Evolutionary conservation across 2,888 invertebrate genomes (phyloP).

Genomic region (Cenopis cana): DNA sequence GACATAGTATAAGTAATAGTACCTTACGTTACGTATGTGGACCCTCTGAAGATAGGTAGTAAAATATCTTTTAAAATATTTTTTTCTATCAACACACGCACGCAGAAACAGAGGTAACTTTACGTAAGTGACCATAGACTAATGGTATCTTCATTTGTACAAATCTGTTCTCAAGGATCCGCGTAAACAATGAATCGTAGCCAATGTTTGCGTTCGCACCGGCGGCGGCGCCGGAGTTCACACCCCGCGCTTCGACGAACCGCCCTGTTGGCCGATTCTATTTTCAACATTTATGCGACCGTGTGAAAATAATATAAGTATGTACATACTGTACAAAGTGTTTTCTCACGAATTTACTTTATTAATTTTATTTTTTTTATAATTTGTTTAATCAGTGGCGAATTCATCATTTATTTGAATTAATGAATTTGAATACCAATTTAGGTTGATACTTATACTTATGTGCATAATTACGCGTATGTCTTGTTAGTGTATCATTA

Average conservation of each 20-base stretch:
- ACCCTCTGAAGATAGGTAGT: no score
- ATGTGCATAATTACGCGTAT: no score
- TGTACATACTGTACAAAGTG: no score
- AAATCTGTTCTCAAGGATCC: slow-evolving; percentile 28
- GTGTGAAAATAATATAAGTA: slow-evolving; percentile 40
- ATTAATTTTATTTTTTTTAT: not conserved
- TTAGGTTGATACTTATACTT: no score
- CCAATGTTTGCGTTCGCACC: slow-evolving; percentile 64
- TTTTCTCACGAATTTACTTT: slow-evolving; percentile 21
- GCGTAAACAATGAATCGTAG: slow-evolving; percentile 34
- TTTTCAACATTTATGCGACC: slow-evolving; percentile 40
- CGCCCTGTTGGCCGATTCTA: slow-evolving; percentile 40
- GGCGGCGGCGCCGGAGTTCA: slow-evolving; percentile 59
- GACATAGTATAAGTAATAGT: no score
- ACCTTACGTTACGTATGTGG: no score
- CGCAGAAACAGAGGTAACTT: no score
- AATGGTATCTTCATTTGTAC: slow-evolving; percentile 8
- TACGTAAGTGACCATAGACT: not conserved
- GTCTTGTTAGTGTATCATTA: not conserved
- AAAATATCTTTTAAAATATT: no score
- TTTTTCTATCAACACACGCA: no score
- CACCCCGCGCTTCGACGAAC: slow-evolving; percentile 63
- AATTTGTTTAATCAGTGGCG: no score
- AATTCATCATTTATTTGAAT: not conserved
- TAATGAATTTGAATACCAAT: not conserved